A percentile compares a stretch with the other conserved stretches of the same genome.
Evolutionary conservation across 2,888 invertebrate genomes (phyloP).

Genomic region (Lamellibrachia satsuma): DNA sequence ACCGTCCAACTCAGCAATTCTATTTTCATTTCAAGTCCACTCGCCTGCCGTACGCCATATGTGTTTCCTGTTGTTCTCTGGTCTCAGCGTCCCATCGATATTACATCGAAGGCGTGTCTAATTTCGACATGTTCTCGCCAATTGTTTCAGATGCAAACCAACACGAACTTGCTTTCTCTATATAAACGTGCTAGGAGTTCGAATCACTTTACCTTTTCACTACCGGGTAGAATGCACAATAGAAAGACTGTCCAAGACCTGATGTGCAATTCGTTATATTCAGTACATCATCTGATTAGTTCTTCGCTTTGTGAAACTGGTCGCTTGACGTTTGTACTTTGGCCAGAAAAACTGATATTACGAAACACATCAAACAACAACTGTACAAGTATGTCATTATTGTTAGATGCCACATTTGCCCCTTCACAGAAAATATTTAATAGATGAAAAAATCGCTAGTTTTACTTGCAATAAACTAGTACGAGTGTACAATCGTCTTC

Average conservation of each 20-base stretch:
- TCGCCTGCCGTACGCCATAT: not conserved
- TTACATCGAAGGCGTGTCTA: not conserved
- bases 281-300: not conserved
- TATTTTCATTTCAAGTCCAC: constrained; percentile 3
- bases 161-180: not conserved
- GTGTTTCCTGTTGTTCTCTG: not conserved
- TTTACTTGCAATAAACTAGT: not conserved
- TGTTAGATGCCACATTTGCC: not conserved
- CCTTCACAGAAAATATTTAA: not conserved
- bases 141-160: not conserved
- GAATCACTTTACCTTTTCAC: not conserved
- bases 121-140: constrained; percentile 10
- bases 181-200: not conserved
- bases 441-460: not conserved
- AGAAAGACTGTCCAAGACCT: not conserved
- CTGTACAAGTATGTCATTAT: not conserved
- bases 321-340: not conserved
- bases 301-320: not conserved
- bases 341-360: not conserved
- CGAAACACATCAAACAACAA: not conserved
- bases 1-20: not conserved
- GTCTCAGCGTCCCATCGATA: not conserved
- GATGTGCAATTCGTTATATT: not conserved
- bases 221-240: not conserved
- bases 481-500: not conserved